phyloP scores from a whole-genome alignment of 35 echinoderm and acorn worm species.

The Lytechinus pictus region DNA sequence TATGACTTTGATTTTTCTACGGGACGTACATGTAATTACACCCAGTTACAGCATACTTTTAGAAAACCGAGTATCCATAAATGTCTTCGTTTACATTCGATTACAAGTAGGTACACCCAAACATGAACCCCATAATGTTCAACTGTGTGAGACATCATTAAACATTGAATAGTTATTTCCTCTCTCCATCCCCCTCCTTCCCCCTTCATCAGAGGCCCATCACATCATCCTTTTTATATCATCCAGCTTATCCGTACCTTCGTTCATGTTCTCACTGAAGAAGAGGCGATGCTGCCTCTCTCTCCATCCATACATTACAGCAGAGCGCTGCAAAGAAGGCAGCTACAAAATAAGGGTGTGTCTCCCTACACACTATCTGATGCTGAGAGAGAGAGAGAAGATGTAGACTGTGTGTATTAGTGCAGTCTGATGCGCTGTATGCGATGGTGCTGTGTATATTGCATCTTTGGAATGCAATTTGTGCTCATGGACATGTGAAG shows the following conservation, averaged over 20 bases:
- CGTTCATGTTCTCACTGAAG: background rate
- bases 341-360: slow-evolving; percentile 6
- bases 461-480: slow-evolving; percentile 15
- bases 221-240: background rate
- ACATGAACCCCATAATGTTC: background rate
- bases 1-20: background rate
- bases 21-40: background rate
- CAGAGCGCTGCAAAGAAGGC: background rate
- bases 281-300: background rate
- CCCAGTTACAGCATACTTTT: background rate
- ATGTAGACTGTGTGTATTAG: background rate
- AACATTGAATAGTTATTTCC: background rate
- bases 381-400: background rate
- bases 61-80: background rate
- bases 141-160: background rate
- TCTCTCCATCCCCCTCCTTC: background rate
- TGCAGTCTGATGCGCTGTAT: background rate
- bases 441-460: slow-evolving; percentile 8
- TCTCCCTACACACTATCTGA: background rate
- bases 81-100: background rate
- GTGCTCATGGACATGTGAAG: slow-evolving; percentile 21
- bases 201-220: background rate
- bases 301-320: background rate
- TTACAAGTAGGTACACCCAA: background rate
- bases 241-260: background rate